Base-by-base conservation (phyloP, 2,888 invertebrate genomes). In the Caenorhabditis zanzibari region DNA sequence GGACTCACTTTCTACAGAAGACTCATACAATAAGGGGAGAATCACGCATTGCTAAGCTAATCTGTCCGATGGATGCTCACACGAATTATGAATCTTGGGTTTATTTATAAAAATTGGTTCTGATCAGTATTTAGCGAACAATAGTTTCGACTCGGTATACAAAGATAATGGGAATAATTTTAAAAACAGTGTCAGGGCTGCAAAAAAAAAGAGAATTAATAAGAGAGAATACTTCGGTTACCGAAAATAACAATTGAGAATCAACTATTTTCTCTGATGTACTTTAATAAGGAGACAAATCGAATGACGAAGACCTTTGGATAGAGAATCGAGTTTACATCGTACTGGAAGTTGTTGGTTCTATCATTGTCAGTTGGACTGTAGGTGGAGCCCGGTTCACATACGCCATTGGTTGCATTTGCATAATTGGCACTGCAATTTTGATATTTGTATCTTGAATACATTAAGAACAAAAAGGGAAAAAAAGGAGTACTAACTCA, bases 1-100 rank as follows among this genome's bases (percentile, higher is more conserved):
- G 4, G 9, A 52, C n/a, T 41, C 52, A 49, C 38, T 61, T 47
- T 64, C 63, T 38, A 54, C 71, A 64, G 56, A 38, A 79, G 38
- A 28, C 38, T 59, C 68, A 76, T 76, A 69, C 76, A 69, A 69
- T 69, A 41, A 61, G 47, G 32, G 41, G 58, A 38, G 69, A 77
- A 77, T 79, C 79, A 79, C 79, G 79, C 63, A 77, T 77, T 71
- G 56, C 56, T 76, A 59, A 76, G 68, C 68, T 64, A 24, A 58
- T 49, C 49, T 47, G 38, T 52, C 19, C 14, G 66, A 26, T 24
- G 12, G 54, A 24, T 58, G 47, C 28, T 58, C 68, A 54, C 54
- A 54, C 68, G 52, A 58, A 76, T 56, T 63, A 66, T 54, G 52
- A 44, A 58, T 10, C 32, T 44, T 28, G 26, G 44, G 56, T 71